These are phyloP conservation scores for Agriopis aurantiaria DNA, from an alignment of 2,888 invertebrate genomes.

Conservation along the genomic window DNA sequence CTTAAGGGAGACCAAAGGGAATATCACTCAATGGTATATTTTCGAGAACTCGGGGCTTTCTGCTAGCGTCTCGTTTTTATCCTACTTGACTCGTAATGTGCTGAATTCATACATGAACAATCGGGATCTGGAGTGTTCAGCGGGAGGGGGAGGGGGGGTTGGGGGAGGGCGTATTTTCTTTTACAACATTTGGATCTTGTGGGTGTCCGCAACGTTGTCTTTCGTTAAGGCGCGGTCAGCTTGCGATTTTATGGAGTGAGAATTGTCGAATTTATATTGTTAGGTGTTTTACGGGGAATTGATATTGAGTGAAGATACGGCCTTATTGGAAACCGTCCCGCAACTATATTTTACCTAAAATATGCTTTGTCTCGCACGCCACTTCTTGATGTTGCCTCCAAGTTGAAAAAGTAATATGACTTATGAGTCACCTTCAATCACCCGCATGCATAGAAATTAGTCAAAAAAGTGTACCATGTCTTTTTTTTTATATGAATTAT, in stretches of 20 bases:
- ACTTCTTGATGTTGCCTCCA: no score
- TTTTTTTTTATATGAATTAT: no score
- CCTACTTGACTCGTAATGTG: constrained; percentile 89
- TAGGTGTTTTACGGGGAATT: not conserved
- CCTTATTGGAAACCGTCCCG: no score
- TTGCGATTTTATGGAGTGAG: constrained; percentile 43
- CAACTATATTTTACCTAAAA: no score
- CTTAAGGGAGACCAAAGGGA: constrained; percentile 59
- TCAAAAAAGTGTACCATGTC: no score
- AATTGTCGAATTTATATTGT: constrained; percentile 11
- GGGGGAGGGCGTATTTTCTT: constrained; percentile 67
- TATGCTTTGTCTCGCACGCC: no score
- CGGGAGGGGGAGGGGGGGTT: constrained; percentile 45
- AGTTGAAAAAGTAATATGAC: no score
- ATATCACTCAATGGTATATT: constrained; percentile 80
- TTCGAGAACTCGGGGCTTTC: constrained; percentile 70
- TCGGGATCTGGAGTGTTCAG: constrained; percentile 75
- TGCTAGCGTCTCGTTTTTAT: constrained; percentile 82
- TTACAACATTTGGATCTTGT: constrained; percentile 67
- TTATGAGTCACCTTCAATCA: no score
- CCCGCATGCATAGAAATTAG: no score
- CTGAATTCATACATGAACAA: constrained; percentile 91
- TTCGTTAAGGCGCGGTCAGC: constrained; percentile 56
- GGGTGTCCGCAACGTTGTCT: constrained; percentile 49
- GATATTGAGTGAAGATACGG: not conserved